Base-by-base conservation (phyloP, 2,113 vertebrate species). In the Hucho hucho region DNA sequence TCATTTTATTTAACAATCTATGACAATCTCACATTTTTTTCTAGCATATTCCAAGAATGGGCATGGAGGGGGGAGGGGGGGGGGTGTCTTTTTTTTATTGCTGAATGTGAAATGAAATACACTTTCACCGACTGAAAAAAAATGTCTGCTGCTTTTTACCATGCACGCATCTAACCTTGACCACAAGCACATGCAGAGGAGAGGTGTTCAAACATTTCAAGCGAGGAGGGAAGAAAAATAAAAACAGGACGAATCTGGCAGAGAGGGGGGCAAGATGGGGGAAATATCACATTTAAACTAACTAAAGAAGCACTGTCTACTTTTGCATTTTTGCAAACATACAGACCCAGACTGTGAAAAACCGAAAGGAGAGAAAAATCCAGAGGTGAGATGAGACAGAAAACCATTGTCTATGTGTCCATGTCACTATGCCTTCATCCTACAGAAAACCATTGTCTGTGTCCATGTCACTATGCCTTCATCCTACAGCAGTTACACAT, bases 121-220 rank as follows among this genome's bases (percentile, higher is more conserved):
- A 97, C 94, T 95, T 96, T 94, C 89, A 94, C 94, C 94, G 92
- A 95, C 93, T 95, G 82, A 82, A 92, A 93, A 94, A 95, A 88
- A 95, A 93, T 94, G 93, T 95, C 95, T 95, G 95, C 96, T 95
- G 95, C 93, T 95, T 96, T 94, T 89, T 83, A 96, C 96, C 97
- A 98, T 98, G 97, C 97, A 98, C 95, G 94, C 96, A 95, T 96
- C 95, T 95, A 95, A 97, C 94, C 95, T 97, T 96, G 96, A 97
- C 95, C 96, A 96, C 95, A 96, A 93, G 91, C 89, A 96, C 96
- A 98, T 98, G 96, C 97, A 98, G 94, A 97, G 86, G 90, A 87
- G 87, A 92, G 93, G 86, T 93, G 93, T 92, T 92, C 80, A 87
- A 86, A 91, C 86, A 83, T 92, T 89, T 93, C 91, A 92, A 93